Evolutionary conservation across 2,888 invertebrate genomes (phyloP).

Genomic region (Nemapogon koenigi): DNA sequence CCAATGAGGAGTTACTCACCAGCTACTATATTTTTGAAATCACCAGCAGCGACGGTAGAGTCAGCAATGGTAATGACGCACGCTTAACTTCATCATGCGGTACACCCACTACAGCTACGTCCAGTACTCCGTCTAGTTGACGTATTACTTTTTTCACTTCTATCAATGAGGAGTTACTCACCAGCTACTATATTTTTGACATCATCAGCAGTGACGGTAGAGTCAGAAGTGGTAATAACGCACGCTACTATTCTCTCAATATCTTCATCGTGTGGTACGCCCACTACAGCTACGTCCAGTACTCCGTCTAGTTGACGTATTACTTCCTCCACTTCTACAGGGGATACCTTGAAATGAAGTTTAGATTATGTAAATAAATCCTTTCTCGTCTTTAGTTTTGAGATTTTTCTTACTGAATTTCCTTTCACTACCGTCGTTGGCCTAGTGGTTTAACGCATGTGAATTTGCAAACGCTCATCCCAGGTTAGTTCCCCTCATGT

Average conservation of each 20-base stretch:
- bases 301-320: slow-evolving; percentile 32
- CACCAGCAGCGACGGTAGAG: slow-evolving; percentile 35
- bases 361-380: no score
- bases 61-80: slow-evolving; percentile 22
- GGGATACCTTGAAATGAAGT: slow-evolving; percentile 35
- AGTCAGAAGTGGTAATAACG: slow-evolving; percentile 23
- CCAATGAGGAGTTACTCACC: no score
- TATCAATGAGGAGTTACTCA: no score
- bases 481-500: no score
- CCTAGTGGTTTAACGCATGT: no score
- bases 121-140: slow-evolving; percentile 31
- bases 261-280: slow-evolving; percentile 27
- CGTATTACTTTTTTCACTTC: no score
- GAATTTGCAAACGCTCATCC: no score
- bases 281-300: slow-evolving; percentile 36
- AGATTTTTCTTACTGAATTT: no score
- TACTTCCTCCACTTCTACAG: slow-evolving; percentile 38
- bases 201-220: slow-evolving; percentile 36
- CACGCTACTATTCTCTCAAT: slow-evolving; percentile 26
- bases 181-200: slow-evolving; percentile 25
- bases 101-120: slow-evolving; percentile 40
- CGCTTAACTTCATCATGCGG: slow-evolving; percentile 26
- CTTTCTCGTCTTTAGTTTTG: no score
- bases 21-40: slow-evolving; percentile 27
- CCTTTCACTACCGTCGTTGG: no score